A percentile compares a stretch with the other conserved stretches of the same genome.
These are phyloP conservation scores for Empis livida DNA, from an alignment of 2,888 invertebrate genomes.

Conservation along the genomic window DNA sequence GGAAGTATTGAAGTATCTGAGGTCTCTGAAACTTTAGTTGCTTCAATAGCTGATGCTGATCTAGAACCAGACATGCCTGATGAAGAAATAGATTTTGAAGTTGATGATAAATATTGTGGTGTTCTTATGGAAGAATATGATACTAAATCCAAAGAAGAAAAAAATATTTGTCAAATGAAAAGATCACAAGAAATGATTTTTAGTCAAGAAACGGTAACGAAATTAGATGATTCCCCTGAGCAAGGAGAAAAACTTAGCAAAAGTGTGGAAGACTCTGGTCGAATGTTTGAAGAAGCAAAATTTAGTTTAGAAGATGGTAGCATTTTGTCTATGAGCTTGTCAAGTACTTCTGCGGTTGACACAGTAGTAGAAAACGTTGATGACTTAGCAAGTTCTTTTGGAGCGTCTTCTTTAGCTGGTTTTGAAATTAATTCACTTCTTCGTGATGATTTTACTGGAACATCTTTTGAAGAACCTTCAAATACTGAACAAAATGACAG, in stretches of 20 bases:
- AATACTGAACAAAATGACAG: constrained; percentile 11
- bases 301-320: constrained; percentile 47
- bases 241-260: constrained; percentile 32
- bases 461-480: constrained; percentile 11
- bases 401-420: constrained; percentile 32
- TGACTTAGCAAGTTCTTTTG: constrained; percentile 30
- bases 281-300: constrained; percentile 19
- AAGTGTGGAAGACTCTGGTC: constrained; percentile 24
- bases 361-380: constrained; percentile 34
- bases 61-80: constrained; percentile 39
- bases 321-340: constrained; percentile 43
- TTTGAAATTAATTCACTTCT: constrained; percentile 21
- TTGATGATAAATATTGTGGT: constrained; percentile 41
- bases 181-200: constrained; percentile 86
- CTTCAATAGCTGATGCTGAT: constrained; percentile 63
- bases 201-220: constrained; percentile 45
- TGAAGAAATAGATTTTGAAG: constrained; percentile 20
- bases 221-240: constrained; percentile 21
- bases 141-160: constrained; percentile 37
- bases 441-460: constrained; percentile 13
- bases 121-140: constrained; percentile 45
- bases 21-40: constrained; percentile 82
- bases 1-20: constrained; percentile 86
- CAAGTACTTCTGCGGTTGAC: constrained; percentile 43
- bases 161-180: constrained; percentile 63